phyloP scores from a whole-genome alignment of 2,888 invertebrate genomes.

The Hypomecis punctinalis region DNA sequence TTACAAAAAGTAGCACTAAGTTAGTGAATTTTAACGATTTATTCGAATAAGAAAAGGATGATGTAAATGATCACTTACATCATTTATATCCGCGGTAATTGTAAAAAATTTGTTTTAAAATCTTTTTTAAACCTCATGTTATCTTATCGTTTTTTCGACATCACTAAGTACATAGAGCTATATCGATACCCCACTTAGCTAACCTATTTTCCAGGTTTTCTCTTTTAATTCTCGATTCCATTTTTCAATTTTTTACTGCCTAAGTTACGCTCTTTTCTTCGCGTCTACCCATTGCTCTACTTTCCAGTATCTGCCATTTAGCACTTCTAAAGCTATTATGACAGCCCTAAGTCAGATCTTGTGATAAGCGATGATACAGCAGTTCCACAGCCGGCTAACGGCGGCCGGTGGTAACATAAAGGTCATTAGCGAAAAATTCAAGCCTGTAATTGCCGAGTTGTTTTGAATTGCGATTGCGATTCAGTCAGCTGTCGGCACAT shows the following conservation, averaged over 20 bases:
- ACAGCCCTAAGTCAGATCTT: slow-evolving; percentile 37
- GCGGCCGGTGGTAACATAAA: slow-evolving; percentile 53
- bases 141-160: slow-evolving; percentile 1
- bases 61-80: no score
- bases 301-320: neutral
- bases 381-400: slow-evolving; percentile 49
- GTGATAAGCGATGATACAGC: slow-evolving; percentile 32
- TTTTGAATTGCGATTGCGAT: slow-evolving; percentile 81
- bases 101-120: no score
- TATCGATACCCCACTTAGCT: neutral
- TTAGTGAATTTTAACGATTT: no score
- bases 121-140: no score
- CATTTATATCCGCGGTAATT: no score
- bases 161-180: neutral
- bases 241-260: neutral
- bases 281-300: slow-evolving; percentile 11
- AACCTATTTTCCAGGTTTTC: neutral
- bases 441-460: slow-evolving; percentile 75
- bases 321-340: slow-evolving; percentile 12
- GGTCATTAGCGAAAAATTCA: slow-evolving; percentile 72
- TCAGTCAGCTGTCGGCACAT: slow-evolving; percentile 83
- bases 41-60: no score
- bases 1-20: no score
- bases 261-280: neutral
- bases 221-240: neutral